These are phyloP conservation scores for Drosophila tropicalis DNA, from an alignment of 1,140 invertebrate species.

Conservation along the genomic window DNA sequence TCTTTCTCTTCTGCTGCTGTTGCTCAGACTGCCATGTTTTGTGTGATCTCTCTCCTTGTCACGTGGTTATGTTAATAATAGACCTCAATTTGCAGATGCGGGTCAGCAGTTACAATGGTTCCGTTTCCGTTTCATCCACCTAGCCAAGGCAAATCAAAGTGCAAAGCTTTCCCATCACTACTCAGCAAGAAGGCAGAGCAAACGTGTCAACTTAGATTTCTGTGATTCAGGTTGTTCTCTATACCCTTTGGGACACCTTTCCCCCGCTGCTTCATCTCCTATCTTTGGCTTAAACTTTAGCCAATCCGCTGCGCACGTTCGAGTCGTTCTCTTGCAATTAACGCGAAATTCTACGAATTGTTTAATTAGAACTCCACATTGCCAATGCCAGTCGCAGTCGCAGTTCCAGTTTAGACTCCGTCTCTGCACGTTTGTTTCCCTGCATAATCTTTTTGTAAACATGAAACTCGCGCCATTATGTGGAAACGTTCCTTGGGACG, in stretches of 20 bases:
- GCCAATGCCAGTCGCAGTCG: constrained; percentile 28
- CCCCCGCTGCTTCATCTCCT: not conserved
- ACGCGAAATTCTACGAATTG: constrained; percentile 83
- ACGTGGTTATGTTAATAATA: constrained; percentile 61
- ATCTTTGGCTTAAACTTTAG: not conserved
- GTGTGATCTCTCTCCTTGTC: constrained; percentile 52
- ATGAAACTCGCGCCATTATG: constrained; percentile 83
- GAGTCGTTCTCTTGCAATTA: constrained; percentile 82
- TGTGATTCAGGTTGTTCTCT: constrained; percentile 14
- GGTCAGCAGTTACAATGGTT: constrained; percentile 25
- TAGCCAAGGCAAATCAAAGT: constrained; percentile 51
- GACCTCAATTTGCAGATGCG: constrained; percentile 36
- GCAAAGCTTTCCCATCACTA: constrained; percentile 57
- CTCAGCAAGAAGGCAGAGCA: no score
- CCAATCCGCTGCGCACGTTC: constrained; percentile 70
- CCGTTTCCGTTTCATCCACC: constrained; percentile 8
- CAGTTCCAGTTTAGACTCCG: constrained; percentile 35
- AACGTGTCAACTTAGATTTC: constrained; percentile 52
- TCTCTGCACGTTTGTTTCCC: constrained; percentile 62
- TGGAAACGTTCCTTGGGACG: constrained; percentile 47
- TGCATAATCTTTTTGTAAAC: constrained; percentile 82
- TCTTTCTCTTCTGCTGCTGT: constrained; percentile 31
- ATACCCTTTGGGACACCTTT: not conserved
- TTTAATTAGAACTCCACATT: constrained; percentile 82
- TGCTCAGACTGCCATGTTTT: constrained; percentile 24